Base-by-base conservation (phyloP, 2,888 invertebrate species). In the Agrotis exclamationis region DNA sequence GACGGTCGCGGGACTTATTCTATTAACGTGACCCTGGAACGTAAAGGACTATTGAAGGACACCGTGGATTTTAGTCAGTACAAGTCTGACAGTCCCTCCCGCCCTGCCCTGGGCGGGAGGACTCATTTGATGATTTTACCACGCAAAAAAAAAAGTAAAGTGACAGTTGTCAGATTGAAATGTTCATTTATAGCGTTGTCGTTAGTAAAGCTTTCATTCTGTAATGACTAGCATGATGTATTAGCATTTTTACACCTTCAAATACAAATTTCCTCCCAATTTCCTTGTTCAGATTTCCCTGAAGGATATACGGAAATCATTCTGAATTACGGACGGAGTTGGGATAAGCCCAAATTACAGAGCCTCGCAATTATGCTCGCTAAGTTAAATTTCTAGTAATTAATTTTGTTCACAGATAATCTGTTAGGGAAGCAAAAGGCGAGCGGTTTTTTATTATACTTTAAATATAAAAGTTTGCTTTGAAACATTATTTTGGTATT, bases 361-460 rank as follows among this genome's bases (percentile, higher is more conserved):
- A 45, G 20, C 22, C 48, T 20, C 14, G 67, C 59, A 76, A 67
- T 63, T 77, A n/a, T n/a, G n/a, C n/a, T n/a, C n/a, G n/a, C n/a
- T n/a, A 54, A n/a, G 48, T 58, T 64, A 64, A 77, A 53, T 63
- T 65, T 54, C 5, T 50, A n/a, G 44, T 64, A 62, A 77, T 78
- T 68, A 64, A 77, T 78, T 68, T 62, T 39, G 33, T 64, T 63
- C 68, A 14, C 20, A 60, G 60, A 20, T 62, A 57, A 78, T 78
- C 33, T 62, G 51, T 64, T n/a, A 14, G 13, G n/a, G 20, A 51
- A 63, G 44, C 28, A 22, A 47, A 24, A n/a, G 48, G 13, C 44
- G 54, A 76, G 71, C 47, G 54, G 54, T 33, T 72, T 56, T 51
- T 63, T 39, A 66, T 71, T 28, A 24, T 33, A 33, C n/a, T 22